These are phyloP conservation scores for Anthophora plumipes DNA, from an alignment of 2,888 invertebrate genomes.

Conservation along the genomic window DNA sequence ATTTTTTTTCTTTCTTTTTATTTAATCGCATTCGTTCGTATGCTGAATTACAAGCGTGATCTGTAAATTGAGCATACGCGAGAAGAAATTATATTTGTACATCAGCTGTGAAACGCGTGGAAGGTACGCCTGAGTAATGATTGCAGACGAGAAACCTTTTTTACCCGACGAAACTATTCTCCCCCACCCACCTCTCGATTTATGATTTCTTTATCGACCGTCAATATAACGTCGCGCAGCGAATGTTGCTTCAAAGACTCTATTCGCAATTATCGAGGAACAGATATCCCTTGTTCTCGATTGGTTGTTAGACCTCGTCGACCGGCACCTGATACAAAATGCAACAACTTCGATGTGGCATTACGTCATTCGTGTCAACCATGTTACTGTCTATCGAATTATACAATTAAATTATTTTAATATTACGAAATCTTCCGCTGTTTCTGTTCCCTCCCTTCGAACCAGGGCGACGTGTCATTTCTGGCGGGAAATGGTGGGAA, in stretches of 20 bases:
- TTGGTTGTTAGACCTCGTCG: constrained; percentile 32
- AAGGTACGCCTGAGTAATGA: not conserved
- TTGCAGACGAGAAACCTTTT: not conserved
- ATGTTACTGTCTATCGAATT: constrained; percentile 79
- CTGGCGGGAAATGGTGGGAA: too few species aligned
- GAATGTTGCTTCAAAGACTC: constrained; percentile 13
- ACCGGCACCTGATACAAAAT: constrained; percentile 37
- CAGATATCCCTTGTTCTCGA: constrained; percentile 17
- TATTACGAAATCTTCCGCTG: constrained; percentile 67
- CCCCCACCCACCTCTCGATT: constrained; percentile 1
- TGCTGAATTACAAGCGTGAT: constrained; percentile 30
- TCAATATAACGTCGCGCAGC: constrained; percentile 18
- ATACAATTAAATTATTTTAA: constrained; percentile 82
- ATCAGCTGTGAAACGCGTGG: not conserved
- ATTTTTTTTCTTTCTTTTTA: not conserved
- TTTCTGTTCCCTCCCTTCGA: not conserved
- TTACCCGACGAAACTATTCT: constrained; percentile 10
- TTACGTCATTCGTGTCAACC: constrained; percentile 72
- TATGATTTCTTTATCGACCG: constrained; percentile 29
- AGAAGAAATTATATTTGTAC: constrained; percentile 43
- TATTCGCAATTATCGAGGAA: constrained; percentile 6
- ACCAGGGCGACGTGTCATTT: too few species aligned
- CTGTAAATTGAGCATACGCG: constrained; percentile 1
- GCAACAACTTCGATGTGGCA: constrained; percentile 60
- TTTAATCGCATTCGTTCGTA: constrained; percentile 13